Base-by-base conservation (phyloP, 1,140 invertebrate species). In the Heliconius melpomene region DNA sequence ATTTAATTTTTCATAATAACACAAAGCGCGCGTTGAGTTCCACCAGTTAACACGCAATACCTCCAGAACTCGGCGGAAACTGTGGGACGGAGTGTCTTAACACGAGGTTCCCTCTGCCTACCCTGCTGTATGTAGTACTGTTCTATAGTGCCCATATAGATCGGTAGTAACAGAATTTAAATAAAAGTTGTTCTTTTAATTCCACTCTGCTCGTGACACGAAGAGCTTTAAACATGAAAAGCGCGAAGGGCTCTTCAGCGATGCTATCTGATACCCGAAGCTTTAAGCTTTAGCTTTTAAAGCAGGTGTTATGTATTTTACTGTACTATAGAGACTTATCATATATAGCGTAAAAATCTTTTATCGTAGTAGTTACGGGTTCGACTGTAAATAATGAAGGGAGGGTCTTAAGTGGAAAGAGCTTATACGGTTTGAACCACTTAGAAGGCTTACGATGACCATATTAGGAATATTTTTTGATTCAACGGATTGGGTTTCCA, bases 271-370 rank as follows among this genome's bases (percentile, higher is more conserved):
- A 66, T 26, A 29, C 60, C 23, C 60, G 3, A 13, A 29, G 26
- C 60, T 66, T 66, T 36, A 36, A 36, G 32, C 32, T 36, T 36
- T 36, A 36, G 32, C 32, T 36, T 66, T 26, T 66, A 66, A 66
- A 66, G 60, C 60, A 66, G 60, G 60, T 66, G 60, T 66, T 66
- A 66, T 66, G 60, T 66, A 66, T 66, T 66, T 66, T 66, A 66
- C 57, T 66, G 5, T 66, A 66, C 57, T 29, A 66, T 66, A 66
- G 26, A n/a, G 26, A 66, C 11, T 66, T 16, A 66, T n/a, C 54
- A n/a, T 66, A 16, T 26, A 66, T 3, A 26, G 26, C 9, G 60
- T 16, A 66, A 66, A 66, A 66, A 66, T 3, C 60, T 66, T 66
- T 66, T 66, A 66, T 9, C 60, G 26, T 23, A 29, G 26, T 26